phyloP scores from a whole-genome alignment of 2,113 vertebrate genomes.

The Hymenochirus boettgeri region DNA sequence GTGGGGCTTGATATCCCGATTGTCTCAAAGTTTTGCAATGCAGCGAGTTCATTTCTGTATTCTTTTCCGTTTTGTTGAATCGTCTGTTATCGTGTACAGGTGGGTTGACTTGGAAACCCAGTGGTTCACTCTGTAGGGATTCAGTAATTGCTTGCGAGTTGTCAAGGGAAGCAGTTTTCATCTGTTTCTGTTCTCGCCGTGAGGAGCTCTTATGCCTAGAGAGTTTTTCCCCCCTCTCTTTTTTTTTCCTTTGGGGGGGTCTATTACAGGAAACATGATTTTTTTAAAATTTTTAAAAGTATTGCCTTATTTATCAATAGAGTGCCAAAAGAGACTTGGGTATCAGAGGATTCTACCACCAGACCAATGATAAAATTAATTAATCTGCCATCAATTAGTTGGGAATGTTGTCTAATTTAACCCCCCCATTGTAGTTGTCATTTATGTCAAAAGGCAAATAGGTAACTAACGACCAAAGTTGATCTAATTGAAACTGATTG shows the following conservation, averaged over 20 bases:
- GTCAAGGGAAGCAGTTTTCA: slow-evolving; percentile 85
- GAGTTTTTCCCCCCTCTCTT: too few species aligned
- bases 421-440: slow-evolving; percentile 62
- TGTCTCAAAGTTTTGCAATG: slow-evolving; percentile 44
- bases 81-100: slow-evolving; percentile 73
- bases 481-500: slow-evolving; percentile 69
- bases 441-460: slow-evolving; percentile 69
- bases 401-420: slow-evolving; percentile 65
- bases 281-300: too few species aligned
- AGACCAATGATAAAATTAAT: slow-evolving; percentile 60
- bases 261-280: too few species aligned
- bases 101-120: slow-evolving; percentile 86
- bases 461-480: slow-evolving; percentile 71
- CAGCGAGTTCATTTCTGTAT: slow-evolving; percentile 50
- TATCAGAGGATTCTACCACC: slow-evolving; percentile 43
- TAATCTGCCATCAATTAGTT: slow-evolving; percentile 70
- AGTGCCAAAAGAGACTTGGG: slow-evolving; percentile 53
- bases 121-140: slow-evolving; percentile 79
- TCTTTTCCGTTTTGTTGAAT: slow-evolving; percentile 66
- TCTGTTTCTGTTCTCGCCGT: slow-evolving; percentile 81
- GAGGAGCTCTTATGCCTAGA: slow-evolving; percentile 88
- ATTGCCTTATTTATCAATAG: too few species aligned
- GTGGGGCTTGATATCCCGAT: too few species aligned
- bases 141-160: slow-evolving; percentile 82
- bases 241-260: too few species aligned